Percentiles rank a stretch among this genome's conserved stretches.
Conservation (phyloP, 2,113 vertebrate species). For the Thalassoma bifasciatum region DNA sequence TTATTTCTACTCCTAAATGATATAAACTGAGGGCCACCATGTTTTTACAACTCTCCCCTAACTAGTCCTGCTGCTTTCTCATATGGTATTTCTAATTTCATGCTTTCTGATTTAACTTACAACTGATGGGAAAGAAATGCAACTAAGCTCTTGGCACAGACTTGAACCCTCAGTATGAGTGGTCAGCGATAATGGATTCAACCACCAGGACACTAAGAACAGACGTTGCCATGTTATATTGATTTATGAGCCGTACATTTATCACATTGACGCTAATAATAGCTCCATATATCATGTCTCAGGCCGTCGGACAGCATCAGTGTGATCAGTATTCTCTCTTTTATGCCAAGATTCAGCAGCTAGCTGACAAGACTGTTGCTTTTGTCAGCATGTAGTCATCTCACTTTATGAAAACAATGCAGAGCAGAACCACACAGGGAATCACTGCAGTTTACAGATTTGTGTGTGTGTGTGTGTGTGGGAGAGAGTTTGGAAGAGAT, state of each 20-base stretch:
- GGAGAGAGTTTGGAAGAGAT: constrained; percentile 53
- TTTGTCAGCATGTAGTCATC: constrained; percentile 17
- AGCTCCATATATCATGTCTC: neutral
- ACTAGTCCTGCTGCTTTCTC: too few relatives aligned
- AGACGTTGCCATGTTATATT: neutral
- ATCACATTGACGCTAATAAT: constrained; percentile 1
- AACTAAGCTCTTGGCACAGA: neutral
- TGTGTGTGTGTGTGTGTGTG: constrained; percentile 13
- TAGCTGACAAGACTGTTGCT: constrained; percentile 2
- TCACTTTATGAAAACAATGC: constrained; percentile 32
- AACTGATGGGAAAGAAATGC: too few relatives aligned
- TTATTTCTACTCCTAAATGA: neutral
- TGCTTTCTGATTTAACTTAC: neutral
- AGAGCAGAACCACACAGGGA: neutral
- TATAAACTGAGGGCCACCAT: too few relatives aligned
- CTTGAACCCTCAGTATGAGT: neutral
- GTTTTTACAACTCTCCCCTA: too few relatives aligned
- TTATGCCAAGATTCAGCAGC: neutral
- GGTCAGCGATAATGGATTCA: neutral
- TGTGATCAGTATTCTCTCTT: constrained; percentile 19
- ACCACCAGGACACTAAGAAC: neutral
- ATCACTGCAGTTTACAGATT: constrained; percentile 4
- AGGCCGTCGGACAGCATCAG: neutral
- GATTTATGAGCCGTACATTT: constrained; percentile 12
- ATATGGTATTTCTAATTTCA: too few relatives aligned